Conservation (phyloP, 2,113 vertebrate genomes). For the Condylura cristata region DNA sequence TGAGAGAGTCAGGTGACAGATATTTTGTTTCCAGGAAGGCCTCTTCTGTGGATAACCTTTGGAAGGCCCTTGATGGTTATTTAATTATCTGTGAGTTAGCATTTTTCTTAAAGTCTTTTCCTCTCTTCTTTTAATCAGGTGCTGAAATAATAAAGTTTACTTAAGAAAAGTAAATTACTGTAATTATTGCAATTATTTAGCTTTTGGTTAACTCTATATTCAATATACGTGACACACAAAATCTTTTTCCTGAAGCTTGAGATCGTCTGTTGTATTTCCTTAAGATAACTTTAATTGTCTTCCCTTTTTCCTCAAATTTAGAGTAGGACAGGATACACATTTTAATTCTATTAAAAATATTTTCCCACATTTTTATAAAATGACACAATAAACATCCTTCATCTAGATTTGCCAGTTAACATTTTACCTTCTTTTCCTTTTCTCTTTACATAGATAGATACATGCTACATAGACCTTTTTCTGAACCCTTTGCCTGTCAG, state of each 20-base stretch:
- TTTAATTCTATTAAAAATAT: slow-evolving; percentile 34
- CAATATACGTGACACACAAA: neutral
- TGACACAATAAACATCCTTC: neutral
- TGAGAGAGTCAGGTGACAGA: neutral
- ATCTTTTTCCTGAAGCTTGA: slow-evolving; percentile 17
- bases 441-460: neutral
- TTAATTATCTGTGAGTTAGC: slow-evolving; percentile 7
- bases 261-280: neutral
- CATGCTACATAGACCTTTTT: neutral
- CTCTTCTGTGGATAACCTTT: neutral
- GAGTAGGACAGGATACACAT: neutral
- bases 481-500: neutral
- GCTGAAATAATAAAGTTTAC: slow-evolving; percentile 29
- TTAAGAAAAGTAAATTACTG: slow-evolving; percentile 29
- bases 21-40: neutral
- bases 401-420: neutral
- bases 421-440: neutral
- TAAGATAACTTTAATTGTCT: neutral
- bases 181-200: slow-evolving; percentile 8
- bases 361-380: slow-evolving; percentile 29
- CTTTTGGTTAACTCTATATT: slow-evolving; percentile 5
- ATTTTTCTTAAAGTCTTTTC: slow-evolving; percentile 9
- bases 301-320: slow-evolving; percentile 3
- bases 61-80: neutral
- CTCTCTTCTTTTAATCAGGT: neutral